A percentile compares a stretch with the other conserved stretches of the same genome.
Conservation (phyloP, 2,888 invertebrate genomes). For the Aporophyla lueneburgensis region DNA sequence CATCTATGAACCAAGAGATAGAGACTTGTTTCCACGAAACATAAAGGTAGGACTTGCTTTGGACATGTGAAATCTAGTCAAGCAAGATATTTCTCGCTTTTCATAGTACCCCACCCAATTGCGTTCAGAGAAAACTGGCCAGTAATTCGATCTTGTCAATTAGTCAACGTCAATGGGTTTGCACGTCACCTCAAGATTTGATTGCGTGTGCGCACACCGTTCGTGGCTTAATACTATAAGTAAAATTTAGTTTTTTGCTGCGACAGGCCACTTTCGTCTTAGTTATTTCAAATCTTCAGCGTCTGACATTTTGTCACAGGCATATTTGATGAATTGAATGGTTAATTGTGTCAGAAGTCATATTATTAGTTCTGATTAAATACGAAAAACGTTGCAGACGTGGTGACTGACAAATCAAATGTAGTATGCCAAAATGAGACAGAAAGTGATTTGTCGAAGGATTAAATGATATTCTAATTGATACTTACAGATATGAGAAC, state of each 20-base stretch:
- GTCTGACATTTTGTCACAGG: slow-evolving; percentile 32
- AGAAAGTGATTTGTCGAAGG: not conserved
- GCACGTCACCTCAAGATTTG: slow-evolving; percentile 41
- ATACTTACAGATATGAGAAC: not conserved
- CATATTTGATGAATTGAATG: slow-evolving; percentile 4
- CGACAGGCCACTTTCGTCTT: slow-evolving; percentile 64
- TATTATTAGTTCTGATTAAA: slow-evolving; percentile 19
- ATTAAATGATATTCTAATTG: not conserved
- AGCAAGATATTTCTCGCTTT: slow-evolving; percentile 9
- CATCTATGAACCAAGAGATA: not conserved
- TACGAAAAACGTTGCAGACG: not conserved
- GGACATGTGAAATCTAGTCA: not conserved
- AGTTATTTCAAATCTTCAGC: slow-evolving; percentile 41
- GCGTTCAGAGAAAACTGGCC: slow-evolving; percentile 57
- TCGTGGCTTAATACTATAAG: slow-evolving; percentile 70
- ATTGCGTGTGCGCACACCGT: slow-evolving; percentile 73
- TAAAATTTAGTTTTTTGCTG: slow-evolving; percentile 64
- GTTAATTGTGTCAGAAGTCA: slow-evolving; percentile 19
- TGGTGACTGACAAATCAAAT: not conserved
- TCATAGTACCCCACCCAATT: slow-evolving; percentile 14
- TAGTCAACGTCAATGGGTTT: slow-evolving; percentile 56
- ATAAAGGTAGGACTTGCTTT: not conserved
- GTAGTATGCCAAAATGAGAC: not conserved
- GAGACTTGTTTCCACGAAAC: not conserved
- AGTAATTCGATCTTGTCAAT: slow-evolving; percentile 62